Conservation (phyloP, 1,140 invertebrate genomes). For the Euglossa dilemma region DNA sequence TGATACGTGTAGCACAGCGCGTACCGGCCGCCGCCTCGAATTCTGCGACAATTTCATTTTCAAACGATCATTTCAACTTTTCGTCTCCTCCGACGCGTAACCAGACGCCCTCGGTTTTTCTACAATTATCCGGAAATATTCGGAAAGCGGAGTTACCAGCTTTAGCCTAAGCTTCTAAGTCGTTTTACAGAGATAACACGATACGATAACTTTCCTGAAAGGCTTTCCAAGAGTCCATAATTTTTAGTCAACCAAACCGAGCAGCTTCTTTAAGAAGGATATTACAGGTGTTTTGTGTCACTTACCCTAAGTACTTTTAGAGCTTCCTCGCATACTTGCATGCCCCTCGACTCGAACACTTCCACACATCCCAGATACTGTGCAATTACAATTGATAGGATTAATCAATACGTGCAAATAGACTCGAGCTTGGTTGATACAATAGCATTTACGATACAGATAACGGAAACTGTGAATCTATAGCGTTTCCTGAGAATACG, state of each 20-base stretch:
- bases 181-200: too few relatives aligned
- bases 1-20: slow-evolving; percentile 96
- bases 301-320: slow-evolving; percentile 95
- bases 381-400: slow-evolving; percentile 24
- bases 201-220: too few relatives aligned
- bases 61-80: slow-evolving; percentile 45
- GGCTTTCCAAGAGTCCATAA: too few relatives aligned
- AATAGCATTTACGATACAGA: neutral
- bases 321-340: slow-evolving; percentile 99
- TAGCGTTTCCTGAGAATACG: too few relatives aligned
- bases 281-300: slow-evolving; percentile 48
- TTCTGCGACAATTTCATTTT: slow-evolving; percentile 85
- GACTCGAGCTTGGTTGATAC: neutral
- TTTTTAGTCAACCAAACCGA: too few relatives aligned
- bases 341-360: slow-evolving; percentile 99
- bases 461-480: neutral
- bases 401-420: neutral
- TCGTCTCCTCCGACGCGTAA: neutral
- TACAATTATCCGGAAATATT: too few relatives aligned
- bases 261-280: neutral
- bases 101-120: too few relatives aligned
- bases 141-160: too few relatives aligned
- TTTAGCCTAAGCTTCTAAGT: too few relatives aligned
- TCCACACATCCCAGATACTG: slow-evolving; percentile 99
- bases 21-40: slow-evolving; percentile 92